A percentile compares a stretch with the other conserved stretches of the same genome.
Conservation (phyloP, 2,797 vertebrate species). For the Enteromius anoplus region DNA sequence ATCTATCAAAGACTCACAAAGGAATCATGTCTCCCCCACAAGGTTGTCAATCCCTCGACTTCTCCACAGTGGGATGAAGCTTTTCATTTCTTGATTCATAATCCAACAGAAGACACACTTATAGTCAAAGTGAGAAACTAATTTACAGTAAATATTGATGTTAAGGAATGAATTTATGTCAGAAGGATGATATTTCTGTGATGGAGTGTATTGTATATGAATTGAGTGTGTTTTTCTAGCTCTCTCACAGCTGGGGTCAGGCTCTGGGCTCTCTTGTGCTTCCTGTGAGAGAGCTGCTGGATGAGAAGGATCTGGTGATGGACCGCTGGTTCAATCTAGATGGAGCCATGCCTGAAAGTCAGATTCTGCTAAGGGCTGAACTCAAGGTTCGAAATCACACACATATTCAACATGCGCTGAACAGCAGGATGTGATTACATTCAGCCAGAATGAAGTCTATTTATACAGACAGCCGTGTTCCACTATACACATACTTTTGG, state of each 20-base stretch:
- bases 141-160: neutral
- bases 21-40: slow-evolving; percentile 4
- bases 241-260: slow-evolving; percentile 81
- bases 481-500: neutral
- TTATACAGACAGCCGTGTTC: neutral
- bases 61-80: slow-evolving; percentile 89
- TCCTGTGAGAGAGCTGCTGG: slow-evolving; percentile 81
- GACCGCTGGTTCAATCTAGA: slow-evolving; percentile 85
- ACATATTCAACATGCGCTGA: neutral
- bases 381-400: slow-evolving; percentile 80
- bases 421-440: neutral
- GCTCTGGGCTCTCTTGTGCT: slow-evolving; percentile 79
- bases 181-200: neutral
- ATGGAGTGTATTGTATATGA: slow-evolving; percentile 21
- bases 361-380: slow-evolving; percentile 83
- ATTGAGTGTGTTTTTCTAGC: slow-evolving; percentile 61
- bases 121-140: slow-evolving; percentile 82
- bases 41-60: slow-evolving; percentile 80
- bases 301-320: slow-evolving; percentile 77
- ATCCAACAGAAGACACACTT: slow-evolving; percentile 82
- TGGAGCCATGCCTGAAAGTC: slow-evolving; percentile 78
- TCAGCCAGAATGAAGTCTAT: neutral
- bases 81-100: slow-evolving; percentile 85
- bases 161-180: neutral
- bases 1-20: neutral